Base-by-base conservation (phyloP, 2,113 vertebrate species). In the Cygnus atratus region DNA sequence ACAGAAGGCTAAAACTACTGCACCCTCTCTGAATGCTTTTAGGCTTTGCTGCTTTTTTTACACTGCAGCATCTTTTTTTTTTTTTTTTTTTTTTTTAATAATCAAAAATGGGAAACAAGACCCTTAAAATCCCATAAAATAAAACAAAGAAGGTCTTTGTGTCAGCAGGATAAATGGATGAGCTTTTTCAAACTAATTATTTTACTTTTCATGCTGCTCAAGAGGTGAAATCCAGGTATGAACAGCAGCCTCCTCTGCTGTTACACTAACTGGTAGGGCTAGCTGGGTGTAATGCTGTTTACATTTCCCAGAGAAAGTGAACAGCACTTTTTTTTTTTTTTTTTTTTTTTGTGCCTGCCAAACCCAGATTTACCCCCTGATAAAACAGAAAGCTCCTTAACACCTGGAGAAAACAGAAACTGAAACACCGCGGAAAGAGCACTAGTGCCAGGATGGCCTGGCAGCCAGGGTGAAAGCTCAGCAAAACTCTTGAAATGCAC, bases 1-100 rank as follows among this genome's bases (percentile, higher is more conserved):
- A 97, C 95, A 97, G 95, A 95, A 95, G 92, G 87, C 94, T 97
- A 95, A 96, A 95, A 96, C 91, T 94, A 97, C 63, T 90, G 91
- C 90, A 92, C 91, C 68, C 54, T 91, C 67, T 94, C 79, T 89
- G 92, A 97, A 95, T 93, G 77, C 71, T 96, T 94, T 95, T 75
- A 88, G 84, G 94, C 68, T 86, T 91, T 84, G 77, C 84, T 72
- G 35, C 29, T 31, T 90, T 92, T 95, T 95, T 95, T 41, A 61
- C 46, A 76, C 24, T 78, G 58, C 67, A 74, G 65, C 61, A 62
- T 81, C 21, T 43, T 46, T 43, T 65, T 81, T 28, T 43, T 46
- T 43, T 65, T 90, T 67, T 81, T 28, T 54, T 46, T 48, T 87
- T 80, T 43, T 88, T n/a, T 35, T 39, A 91, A 39, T 67, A 86